Conservation (phyloP, 2,113 vertebrate genomes). For the Cinclus mexicanus region DNA sequence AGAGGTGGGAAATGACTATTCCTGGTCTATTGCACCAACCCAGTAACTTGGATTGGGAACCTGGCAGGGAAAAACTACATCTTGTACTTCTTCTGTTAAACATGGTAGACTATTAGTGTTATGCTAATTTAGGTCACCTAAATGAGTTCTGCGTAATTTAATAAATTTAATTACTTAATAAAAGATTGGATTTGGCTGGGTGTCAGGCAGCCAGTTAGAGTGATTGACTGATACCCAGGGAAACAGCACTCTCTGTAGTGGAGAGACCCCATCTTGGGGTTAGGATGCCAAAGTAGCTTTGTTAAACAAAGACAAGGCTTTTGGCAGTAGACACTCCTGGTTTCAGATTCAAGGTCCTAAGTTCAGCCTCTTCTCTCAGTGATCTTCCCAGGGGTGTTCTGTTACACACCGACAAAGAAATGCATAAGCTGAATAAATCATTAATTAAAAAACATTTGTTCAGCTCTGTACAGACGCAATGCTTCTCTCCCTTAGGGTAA, state of each 20-base stretch:
- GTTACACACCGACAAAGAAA: constrained; percentile 20
- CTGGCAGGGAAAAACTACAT: not conserved
- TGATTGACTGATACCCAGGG: not conserved
- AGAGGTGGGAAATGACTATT: not conserved
- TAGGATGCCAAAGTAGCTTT: not conserved
- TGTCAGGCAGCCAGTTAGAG: not conserved
- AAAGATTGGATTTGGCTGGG: constrained; percentile 4
- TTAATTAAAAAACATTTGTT: constrained; percentile 61
- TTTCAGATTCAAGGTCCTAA: constrained; percentile 47
- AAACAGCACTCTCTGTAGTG: not conserved
- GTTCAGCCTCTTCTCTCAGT: constrained; percentile 12
- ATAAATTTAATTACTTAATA: constrained; percentile 46
- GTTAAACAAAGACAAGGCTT: not conserved
- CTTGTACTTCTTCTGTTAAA: constrained; percentile 21
- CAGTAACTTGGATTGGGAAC: not conserved
- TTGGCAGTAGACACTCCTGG: not conserved
- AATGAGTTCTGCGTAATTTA: not conserved
- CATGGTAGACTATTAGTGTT: not conserved
- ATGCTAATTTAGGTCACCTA: constrained; percentile 14
- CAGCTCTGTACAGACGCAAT: not conserved
- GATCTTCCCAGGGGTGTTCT: constrained; percentile 46
- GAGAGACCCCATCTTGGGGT: not conserved
- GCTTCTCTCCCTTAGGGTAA: not conserved
- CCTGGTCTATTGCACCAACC: fast-evolving
- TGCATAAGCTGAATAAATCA: constrained; percentile 45